phyloP scores from a whole-genome alignment of 2,113 vertebrate genomes.

The Trichechus manatus region DNA sequence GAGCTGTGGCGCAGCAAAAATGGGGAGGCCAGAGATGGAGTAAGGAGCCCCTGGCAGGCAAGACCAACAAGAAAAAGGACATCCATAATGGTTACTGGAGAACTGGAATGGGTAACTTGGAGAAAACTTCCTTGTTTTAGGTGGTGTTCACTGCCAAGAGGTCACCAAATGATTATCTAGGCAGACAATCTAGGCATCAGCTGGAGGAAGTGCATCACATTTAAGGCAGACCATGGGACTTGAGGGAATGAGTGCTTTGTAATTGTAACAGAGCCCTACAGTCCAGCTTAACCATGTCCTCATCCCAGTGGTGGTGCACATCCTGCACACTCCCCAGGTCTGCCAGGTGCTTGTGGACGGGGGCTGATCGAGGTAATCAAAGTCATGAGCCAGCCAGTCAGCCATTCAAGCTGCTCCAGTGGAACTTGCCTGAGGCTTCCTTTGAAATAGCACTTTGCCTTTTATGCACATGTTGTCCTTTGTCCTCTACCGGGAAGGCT shows the following conservation, averaged over 20 bases:
- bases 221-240: background rate
- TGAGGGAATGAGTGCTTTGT: background rate
- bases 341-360: background rate
- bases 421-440: background rate
- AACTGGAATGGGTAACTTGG: background rate
- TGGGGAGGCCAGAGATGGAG: background rate
- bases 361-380: background rate
- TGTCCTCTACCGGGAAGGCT: background rate
- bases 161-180: background rate
- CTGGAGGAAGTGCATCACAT: background rate
- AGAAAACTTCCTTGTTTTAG: background rate
- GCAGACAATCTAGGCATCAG: background rate
- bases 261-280: background rate
- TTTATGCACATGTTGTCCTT: background rate
- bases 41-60: background rate
- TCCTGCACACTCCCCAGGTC: background rate
- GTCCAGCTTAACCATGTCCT: background rate
- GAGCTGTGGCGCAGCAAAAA: background rate
- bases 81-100: background rate
- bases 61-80: accelerated
- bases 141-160: background rate
- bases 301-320: too few species aligned
- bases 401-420: background rate
- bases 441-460: background rate
- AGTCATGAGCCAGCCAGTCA: background rate